Base-by-base conservation (phyloP, 2,888 invertebrate genomes). In the Pollenia amentaria region DNA sequence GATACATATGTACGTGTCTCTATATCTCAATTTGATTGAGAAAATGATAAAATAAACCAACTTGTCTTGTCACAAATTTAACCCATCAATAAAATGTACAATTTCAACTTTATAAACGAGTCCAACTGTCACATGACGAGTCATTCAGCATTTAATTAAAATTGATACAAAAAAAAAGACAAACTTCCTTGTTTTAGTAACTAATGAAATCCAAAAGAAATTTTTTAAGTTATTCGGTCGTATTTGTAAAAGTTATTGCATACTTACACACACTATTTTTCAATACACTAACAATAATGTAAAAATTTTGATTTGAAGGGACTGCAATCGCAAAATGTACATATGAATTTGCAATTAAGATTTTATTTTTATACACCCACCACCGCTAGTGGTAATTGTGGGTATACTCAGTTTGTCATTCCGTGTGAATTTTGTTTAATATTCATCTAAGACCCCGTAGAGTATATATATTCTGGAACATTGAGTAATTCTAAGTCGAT, bases 41-140 rank as follows among this genome's bases (percentile, higher is more conserved):
- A 48, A 40, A 65, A 16, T 81, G 67, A 29, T 29, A 29, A 29
- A 29, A 29, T 29, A 44, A 81, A 57, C 46, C 67, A 67, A 81
- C 48, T 21, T 75, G 81, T 81, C 75, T 40, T 40, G 44, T 60
- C 42, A 51, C 57, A 64, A 48, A 42, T 77, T 77, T 55, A 65
- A 69, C 62, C 76, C 42, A 83, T 83, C 83, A 70, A 64, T 77
- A 38, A 70, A 53, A 46, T 64, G 64, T 42, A 65, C 42, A 64
- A 55, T 70, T 69, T 46, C 14, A 40, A 77, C 64, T 62, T 18
- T 51, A 62, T 69, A 82, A 64, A 55, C 48, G 53, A 57, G 21
- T 57, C 14, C 44, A 72, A 67, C 48, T 83, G 83, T 83, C 83
- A 83, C 83, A 70, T 83, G 77, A 83, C 53, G 48, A 48, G 57